Evolutionary conservation across 2,113 vertebrate genomes (phyloP).

Genomic region (Oxyura jamaicensis): DNA sequence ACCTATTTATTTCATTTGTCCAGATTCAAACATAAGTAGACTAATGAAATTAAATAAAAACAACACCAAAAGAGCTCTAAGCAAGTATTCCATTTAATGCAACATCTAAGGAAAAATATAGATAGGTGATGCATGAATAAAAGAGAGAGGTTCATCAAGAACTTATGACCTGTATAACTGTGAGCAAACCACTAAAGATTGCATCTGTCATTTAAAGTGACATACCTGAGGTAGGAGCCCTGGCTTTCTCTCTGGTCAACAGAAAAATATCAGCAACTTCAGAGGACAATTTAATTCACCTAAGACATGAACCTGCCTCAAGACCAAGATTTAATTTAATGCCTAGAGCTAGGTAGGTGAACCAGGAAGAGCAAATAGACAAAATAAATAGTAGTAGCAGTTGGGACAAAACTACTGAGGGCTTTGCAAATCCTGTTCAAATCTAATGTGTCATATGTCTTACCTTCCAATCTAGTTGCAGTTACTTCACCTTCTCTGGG

Average conservation of each 20-base stretch:
- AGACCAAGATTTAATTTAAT: background rate
- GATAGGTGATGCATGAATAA: background rate
- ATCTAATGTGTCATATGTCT: background rate
- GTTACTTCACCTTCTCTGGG: background rate
- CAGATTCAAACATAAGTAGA: background rate
- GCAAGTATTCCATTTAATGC: background rate
- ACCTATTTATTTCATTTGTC: background rate
- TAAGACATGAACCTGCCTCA: background rate
- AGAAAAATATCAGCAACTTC: background rate
- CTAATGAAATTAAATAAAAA: background rate
- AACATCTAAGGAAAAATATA: background rate
- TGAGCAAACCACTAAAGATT: background rate
- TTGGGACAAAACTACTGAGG: background rate
- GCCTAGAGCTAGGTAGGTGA: background rate
- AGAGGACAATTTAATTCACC: background rate
- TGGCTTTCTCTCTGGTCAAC: background rate
- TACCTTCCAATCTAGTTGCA: background rate
- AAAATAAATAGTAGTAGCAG: background rate
- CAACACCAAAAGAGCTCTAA: background rate
- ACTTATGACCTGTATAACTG: background rate
- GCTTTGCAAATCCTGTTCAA: slow-evolving; percentile 23
- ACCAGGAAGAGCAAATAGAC: background rate
- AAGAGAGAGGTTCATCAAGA: background rate
- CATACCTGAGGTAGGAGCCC: background rate
- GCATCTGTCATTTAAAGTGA: background rate